Conservation (phyloP, 2,797 vertebrate species). For the Glyptemys insculpta region DNA sequence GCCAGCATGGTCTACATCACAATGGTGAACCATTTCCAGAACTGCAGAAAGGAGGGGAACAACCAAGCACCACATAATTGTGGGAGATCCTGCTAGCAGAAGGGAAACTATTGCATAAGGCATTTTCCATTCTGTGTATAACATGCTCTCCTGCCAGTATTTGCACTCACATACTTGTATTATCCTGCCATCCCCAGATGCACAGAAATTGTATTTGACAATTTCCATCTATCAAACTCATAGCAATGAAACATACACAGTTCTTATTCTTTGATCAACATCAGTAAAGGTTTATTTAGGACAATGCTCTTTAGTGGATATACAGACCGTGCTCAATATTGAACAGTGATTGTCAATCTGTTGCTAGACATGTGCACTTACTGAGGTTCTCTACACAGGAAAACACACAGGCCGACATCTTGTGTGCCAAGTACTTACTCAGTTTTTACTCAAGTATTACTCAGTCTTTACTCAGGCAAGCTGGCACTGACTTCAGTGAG, state of each 20-base stretch:
- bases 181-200: not conserved
- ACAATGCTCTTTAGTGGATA: not conserved
- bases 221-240: not conserved
- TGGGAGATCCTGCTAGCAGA: not conserved
- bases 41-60: not conserved
- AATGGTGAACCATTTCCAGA: not conserved
- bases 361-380: not conserved
- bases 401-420: not conserved
- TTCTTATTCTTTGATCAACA: not conserved
- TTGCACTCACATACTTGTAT: not conserved
- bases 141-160: not conserved
- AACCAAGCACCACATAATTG: not conserved
- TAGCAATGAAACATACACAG: not conserved
- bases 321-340: not conserved
- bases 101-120: not conserved
- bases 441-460: not conserved
- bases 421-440: not conserved
- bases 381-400: not conserved
- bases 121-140: not conserved
- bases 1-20: not conserved
- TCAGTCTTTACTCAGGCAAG: not conserved
- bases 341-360: not conserved
- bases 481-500: not conserved
- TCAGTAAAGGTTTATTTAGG: not conserved
- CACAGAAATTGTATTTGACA: not conserved